Conservation (phyloP, 2,888 invertebrate genomes). For the Saturnia japonica region DNA sequence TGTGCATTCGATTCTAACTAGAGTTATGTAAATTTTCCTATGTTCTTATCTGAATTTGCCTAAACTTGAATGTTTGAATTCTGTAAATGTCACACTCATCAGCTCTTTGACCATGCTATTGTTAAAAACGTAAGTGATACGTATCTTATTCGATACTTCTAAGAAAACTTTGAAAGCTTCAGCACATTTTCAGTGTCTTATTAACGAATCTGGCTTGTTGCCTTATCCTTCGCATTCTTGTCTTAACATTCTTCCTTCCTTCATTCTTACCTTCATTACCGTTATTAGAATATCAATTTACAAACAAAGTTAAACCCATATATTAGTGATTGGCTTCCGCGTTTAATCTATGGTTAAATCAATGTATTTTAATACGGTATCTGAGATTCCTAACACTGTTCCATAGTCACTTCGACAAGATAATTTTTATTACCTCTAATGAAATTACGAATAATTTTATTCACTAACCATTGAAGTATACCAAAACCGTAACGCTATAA, state of each 20-base stretch:
- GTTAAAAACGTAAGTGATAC: neutral
- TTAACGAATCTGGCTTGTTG: neutral
- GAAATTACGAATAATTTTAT: neutral
- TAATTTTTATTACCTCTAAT: too few species aligned
- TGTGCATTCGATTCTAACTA: too few species aligned
- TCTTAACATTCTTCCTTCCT: too few species aligned
- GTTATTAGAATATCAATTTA: neutral
- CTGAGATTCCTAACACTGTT: neutral
- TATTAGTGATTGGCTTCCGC: neutral
- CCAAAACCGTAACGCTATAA: neutral
- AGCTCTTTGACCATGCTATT: neutral
- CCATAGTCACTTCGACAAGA: neutral
- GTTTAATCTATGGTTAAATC: too few species aligned
- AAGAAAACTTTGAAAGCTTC: neutral
- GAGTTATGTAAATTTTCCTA: too few species aligned
- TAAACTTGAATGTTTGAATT: neutral
- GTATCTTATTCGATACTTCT: constrained; percentile 2
- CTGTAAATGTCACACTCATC: neutral
- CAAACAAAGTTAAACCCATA: neutral
- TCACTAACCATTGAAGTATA: neutral
- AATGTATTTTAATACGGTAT: too few species aligned
- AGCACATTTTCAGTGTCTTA: neutral
- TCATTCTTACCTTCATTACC: neutral
- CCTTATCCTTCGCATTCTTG: neutral
- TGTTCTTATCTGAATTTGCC: too few species aligned